Conservation (phyloP, 2,888 invertebrate genomes). For the Zelleria hepariella region DNA sequence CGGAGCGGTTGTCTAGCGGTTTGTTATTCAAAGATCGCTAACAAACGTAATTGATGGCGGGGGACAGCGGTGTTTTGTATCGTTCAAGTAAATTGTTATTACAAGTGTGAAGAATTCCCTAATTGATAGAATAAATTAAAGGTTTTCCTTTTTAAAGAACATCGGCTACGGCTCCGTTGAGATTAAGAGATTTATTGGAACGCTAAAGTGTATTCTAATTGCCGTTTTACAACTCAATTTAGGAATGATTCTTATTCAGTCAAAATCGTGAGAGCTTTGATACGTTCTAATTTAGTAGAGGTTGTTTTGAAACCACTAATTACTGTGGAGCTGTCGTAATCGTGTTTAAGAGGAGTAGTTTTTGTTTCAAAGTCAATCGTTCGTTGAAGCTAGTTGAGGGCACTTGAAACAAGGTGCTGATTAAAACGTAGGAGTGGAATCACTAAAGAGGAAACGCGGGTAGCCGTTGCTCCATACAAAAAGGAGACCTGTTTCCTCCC, state of each 20-base stretch:
- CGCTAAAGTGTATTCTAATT: conserved; percentile 46
- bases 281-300: conserved; percentile 11
- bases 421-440: too few relatives aligned
- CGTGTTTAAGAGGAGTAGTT: too few relatives aligned
- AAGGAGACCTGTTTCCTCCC: too few relatives aligned
- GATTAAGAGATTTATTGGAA: conserved; percentile 53
- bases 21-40: conserved; percentile 29
- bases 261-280: conserved; percentile 27
- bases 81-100: conserved; percentile 23
- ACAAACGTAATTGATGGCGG: conserved; percentile 28
- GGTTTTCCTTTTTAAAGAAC: conserved; percentile 29
- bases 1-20: conserved; percentile 22
- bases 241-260: conserved; percentile 12
- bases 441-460: too few relatives aligned
- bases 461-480: too few relatives aligned
- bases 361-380: too few relatives aligned
- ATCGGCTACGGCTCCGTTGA: conserved; percentile 46
- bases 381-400: background rate
- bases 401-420: too few relatives aligned
- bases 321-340: background rate
- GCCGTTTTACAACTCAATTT: conserved; percentile 41
- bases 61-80: conserved; percentile 5
- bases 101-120: conserved; percentile 53
- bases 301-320: background rate
- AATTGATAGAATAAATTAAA: conserved; percentile 62